phyloP scores from a whole-genome alignment of 2,113 vertebrate species.

The Dunckerocampus dactyliophorus region DNA sequence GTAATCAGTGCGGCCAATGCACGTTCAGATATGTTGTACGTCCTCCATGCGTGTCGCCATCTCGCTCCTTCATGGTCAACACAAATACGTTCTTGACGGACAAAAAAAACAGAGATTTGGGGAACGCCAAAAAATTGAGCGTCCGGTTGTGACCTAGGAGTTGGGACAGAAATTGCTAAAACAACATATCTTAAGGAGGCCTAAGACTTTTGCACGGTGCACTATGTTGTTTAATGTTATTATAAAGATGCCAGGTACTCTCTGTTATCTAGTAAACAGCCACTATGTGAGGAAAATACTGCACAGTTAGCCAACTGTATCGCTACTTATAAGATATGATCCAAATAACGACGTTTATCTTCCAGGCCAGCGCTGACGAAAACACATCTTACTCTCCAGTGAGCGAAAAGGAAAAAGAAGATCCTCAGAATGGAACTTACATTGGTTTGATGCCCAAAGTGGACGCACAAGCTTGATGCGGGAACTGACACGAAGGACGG shows the following conservation, averaged over 20 bases:
- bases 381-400: constrained; percentile 66
- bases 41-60: too few relatives aligned
- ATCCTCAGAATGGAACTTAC: constrained; percentile 66
- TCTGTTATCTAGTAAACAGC: background rate
- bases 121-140: too few relatives aligned
- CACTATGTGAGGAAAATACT: background rate
- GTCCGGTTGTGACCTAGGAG: too few relatives aligned
- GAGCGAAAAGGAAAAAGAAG: constrained; percentile 63
- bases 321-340: background rate
- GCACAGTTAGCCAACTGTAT: background rate
- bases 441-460: constrained; percentile 57
- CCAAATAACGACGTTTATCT: background rate
- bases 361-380: constrained; percentile 53
- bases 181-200: too few relatives aligned
- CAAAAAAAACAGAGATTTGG: too few relatives aligned
- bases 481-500: background rate
- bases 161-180: too few relatives aligned
- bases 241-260: background rate
- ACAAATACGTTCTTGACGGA: too few relatives aligned
- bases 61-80: too few relatives aligned
- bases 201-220: too few relatives aligned
- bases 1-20: too few relatives aligned
- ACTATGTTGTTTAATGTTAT: background rate
- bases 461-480: constrained; percentile 48
- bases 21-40: too few relatives aligned